Evolutionary conservation across 2,113 vertebrate species (phyloP).

Genomic region (Pelmatolapia mariae): DNA sequence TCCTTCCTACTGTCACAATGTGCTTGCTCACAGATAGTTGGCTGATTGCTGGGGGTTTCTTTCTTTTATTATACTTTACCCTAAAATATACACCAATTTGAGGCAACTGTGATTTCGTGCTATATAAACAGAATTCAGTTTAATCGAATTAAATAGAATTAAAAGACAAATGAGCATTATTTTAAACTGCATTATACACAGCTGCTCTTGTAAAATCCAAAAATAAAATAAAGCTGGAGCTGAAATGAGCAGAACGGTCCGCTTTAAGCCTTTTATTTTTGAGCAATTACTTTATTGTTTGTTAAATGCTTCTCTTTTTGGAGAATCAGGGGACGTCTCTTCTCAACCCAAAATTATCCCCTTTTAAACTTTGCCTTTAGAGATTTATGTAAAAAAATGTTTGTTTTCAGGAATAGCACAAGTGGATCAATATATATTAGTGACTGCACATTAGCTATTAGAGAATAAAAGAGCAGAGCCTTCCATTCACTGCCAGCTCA

Average conservation of each 20-base stretch:
- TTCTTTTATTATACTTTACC: neutral
- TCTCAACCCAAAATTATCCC: neutral
- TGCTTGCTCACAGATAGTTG: neutral
- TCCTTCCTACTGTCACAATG: neutral
- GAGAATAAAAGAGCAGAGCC: neutral
- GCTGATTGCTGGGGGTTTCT: neutral
- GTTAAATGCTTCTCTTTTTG: neutral
- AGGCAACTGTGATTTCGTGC: neutral
- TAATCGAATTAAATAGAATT: neutral
- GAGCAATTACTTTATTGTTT: neutral
- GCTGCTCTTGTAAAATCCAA: neutral
- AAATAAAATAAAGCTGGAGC: neutral
- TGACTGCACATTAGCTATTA: neutral
- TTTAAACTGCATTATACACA: neutral
- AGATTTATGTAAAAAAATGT: neutral
- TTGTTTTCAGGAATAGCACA: neutral
- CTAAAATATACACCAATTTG: neutral
- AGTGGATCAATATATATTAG: neutral
- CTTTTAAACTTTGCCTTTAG: neutral
- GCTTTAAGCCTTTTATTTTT: neutral
- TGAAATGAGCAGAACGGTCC: neutral
- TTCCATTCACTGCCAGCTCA: neutral
- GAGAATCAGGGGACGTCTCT: neutral
- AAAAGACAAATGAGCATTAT: neutral
- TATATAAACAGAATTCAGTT: neutral